Conservation (phyloP, 2,113 vertebrate species). For the Meles meles region DNA sequence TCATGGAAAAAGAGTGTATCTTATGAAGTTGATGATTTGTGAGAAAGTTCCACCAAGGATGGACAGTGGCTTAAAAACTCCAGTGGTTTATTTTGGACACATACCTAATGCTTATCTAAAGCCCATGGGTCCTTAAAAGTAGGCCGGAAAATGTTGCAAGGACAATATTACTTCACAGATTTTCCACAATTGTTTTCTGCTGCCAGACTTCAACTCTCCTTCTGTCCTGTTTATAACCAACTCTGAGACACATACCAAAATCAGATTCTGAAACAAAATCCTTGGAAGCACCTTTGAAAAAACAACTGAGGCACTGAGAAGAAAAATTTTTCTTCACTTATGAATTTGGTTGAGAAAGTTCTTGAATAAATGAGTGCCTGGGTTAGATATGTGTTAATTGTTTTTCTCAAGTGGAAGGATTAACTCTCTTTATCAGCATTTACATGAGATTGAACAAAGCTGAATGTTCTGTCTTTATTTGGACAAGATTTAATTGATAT, state of each 20-base stretch:
- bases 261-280: constrained; percentile 23
- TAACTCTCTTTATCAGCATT: constrained; percentile 63
- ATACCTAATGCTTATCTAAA: constrained; percentile 65
- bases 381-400: constrained; percentile 54
- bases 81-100: constrained; percentile 57
- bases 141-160: constrained; percentile 68
- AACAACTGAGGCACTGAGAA: constrained; percentile 24
- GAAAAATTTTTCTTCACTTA: constrained; percentile 48
- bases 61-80: constrained; percentile 36
- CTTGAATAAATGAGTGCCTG: constrained; percentile 46
- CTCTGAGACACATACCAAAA: constrained; percentile 21
- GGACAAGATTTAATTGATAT: constrained; percentile 70
- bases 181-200: constrained; percentile 68
- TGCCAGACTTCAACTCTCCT: neutral
- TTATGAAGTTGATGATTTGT: constrained; percentile 30
- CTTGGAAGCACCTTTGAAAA: constrained; percentile 14
- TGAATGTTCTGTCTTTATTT: constrained; percentile 62
- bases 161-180: constrained; percentile 69
- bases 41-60: constrained; percentile 38
- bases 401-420: constrained; percentile 64
- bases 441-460: constrained; percentile 60
- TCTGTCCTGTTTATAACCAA: constrained; percentile 34
- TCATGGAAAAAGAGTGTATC: neutral
- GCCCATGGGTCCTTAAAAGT: constrained; percentile 55
- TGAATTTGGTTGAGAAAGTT: constrained; percentile 58